These are phyloP conservation scores for Steinernema scapterisci DNA, from an alignment of 2,888 invertebrate species.

Conservation along the genomic window DNA sequence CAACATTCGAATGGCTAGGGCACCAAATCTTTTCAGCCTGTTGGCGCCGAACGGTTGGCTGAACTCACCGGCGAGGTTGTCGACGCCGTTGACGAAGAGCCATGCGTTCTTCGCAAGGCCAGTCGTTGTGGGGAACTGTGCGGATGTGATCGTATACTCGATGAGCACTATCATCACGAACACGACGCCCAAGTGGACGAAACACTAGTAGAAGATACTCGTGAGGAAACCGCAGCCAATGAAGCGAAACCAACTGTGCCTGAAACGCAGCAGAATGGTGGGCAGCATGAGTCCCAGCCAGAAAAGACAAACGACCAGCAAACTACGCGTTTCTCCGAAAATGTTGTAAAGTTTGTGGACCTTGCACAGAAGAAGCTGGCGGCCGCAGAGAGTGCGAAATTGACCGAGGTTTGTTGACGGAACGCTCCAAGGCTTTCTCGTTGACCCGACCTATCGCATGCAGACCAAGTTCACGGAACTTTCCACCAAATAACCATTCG, in stretches of 20 bases:
- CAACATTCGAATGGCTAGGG: not conserved
- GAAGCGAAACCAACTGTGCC: not conserved
- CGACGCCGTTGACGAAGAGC: conserved; percentile 24
- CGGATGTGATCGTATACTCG: conserved; percentile 10
- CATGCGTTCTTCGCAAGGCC: not conserved
- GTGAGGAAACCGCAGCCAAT: no score
- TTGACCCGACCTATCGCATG: conserved; percentile 13
- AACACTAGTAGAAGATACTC: no score
- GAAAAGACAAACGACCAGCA: conserved; percentile 13
- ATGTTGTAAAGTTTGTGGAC: conserved; percentile 36
- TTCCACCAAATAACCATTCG: not conserved
- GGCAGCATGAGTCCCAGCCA: not conserved
- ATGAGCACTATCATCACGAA: conserved; percentile 28
- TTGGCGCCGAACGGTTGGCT: conserved; percentile 6
- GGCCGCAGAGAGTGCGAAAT: not conserved
- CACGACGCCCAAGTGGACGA: not conserved
- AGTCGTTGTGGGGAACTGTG: conserved; percentile 17
- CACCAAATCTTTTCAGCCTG: not conserved
- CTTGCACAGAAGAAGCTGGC: conserved; percentile 33
- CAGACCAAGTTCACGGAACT: not conserved
- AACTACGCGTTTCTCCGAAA: conserved; percentile 36
- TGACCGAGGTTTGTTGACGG: conserved; percentile 19
- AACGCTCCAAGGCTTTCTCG: conserved; percentile 7
- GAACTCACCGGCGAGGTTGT: conserved; percentile 16
- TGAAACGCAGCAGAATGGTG: not conserved